A percentile compares a stretch with the other conserved stretches of the same genome.
These are phyloP conservation scores for Gymnothorax reevesii DNA, from an alignment of 2,797 vertebrate species.

Conservation along the genomic window DNA sequence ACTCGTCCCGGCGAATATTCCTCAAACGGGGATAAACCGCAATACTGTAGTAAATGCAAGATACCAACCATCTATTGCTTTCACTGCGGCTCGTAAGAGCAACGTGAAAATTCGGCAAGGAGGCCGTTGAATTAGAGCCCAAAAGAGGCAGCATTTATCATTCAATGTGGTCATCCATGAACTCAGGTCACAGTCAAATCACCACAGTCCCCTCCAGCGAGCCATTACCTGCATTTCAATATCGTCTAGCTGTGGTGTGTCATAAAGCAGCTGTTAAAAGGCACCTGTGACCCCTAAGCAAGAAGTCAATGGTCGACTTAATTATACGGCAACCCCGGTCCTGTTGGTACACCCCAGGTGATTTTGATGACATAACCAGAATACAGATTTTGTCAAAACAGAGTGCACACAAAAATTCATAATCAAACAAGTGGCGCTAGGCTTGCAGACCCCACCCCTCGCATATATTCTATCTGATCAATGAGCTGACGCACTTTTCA, in stretches of 20 bases:
- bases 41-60: not conserved
- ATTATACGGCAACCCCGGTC: too few relatives aligned
- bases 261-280: not conserved
- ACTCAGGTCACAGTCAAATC: not conserved
- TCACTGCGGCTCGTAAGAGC: not conserved
- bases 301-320: not conserved
- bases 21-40: not conserved
- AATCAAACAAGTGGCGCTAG: too few relatives aligned
- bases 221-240: constrained; percentile 6
- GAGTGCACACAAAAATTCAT: too few relatives aligned
- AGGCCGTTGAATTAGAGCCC: not conserved
- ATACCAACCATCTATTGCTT: not conserved
- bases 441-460: too few relatives aligned
- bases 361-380: not conserved
- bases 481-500: too few relatives aligned
- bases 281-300: not conserved
- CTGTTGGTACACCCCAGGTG: not conserved
- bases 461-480: too few relatives aligned
- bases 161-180: not conserved
- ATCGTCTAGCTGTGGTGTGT: not conserved
- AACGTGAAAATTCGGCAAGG: too few relatives aligned
- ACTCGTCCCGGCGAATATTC: too few relatives aligned
- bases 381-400: too few relatives aligned
- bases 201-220: not conserved
- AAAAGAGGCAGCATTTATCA: not conserved